Evolutionary conservation across 2,888 invertebrate species (phyloP).

Genomic region (Exephanes ischioxanthus): DNA sequence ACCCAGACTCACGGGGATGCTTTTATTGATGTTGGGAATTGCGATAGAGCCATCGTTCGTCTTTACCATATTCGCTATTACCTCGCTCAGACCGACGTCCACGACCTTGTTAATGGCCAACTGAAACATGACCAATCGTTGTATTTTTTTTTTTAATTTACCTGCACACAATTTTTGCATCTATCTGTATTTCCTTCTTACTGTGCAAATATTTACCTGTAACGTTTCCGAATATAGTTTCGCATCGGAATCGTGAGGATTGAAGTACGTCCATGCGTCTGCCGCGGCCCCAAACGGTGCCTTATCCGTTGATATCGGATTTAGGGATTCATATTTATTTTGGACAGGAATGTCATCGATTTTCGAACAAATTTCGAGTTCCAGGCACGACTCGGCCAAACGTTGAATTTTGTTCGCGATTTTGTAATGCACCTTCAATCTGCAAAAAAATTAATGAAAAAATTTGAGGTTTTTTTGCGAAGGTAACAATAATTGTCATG

Average conservation of each 20-base stretch:
- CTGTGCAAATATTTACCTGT: constrained; percentile 9
- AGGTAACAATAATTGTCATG: not conserved
- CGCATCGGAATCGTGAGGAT: not conserved
- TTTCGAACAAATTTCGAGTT: constrained; percentile 42
- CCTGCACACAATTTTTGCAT: not conserved
- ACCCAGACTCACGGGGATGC: constrained; percentile 60
- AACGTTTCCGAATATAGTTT: not conserved
- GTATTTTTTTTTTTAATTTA: not conserved
- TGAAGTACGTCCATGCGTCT: not conserved
- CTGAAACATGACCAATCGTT: constrained; percentile 53
- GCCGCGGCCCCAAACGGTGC: not conserved
- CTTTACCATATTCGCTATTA: constrained; percentile 45
- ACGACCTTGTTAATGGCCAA: constrained; percentile 48
- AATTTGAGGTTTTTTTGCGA: not conserved
- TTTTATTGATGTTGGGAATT: constrained; percentile 68
- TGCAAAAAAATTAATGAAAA: not conserved
- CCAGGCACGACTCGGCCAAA: constrained; percentile 58
- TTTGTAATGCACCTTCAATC: not conserved
- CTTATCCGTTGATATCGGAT: not conserved
- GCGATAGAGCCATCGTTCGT: constrained; percentile 60
- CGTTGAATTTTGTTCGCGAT: constrained; percentile 55
- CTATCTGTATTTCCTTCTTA: not conserved
- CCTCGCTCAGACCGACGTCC: constrained; percentile 60
- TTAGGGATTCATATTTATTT: not conserved
- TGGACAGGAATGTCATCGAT: not conserved